phyloP scores from a whole-genome alignment of 2,113 vertebrate species.

The Saccopteryx leptura region DNA sequence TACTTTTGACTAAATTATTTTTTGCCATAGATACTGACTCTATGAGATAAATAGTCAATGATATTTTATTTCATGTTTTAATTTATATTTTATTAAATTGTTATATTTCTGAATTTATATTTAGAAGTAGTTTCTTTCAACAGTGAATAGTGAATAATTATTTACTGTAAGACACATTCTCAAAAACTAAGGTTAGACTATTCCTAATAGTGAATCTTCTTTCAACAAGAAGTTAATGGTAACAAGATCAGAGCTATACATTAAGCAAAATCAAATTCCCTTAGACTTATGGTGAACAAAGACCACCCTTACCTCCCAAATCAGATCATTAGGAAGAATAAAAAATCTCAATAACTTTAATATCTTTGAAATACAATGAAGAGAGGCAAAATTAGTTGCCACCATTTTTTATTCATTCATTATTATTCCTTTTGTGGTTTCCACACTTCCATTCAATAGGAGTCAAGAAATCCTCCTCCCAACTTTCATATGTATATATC shows the following conservation, averaged over 20 bases:
- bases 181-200: not conserved
- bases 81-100: conserved; percentile 9
- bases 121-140: conserved; percentile 2
- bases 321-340: not conserved
- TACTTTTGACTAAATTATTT: conserved; percentile 8
- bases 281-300: not conserved
- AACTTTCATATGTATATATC: not conserved
- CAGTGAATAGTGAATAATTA: not conserved
- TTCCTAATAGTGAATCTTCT: not conserved
- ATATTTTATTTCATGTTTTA: not conserved
- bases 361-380: not conserved
- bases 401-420: not conserved
- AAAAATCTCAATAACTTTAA: not conserved
- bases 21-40: not conserved
- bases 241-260: not conserved
- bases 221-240: not conserved
- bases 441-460: not conserved
- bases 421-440: not conserved
- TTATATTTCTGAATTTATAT: not conserved
- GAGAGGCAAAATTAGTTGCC: not conserved
- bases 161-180: conserved; percentile 2
- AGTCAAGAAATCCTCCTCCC: not conserved
- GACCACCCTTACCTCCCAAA: not conserved
- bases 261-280: not conserved
- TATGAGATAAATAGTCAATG: not conserved